A percentile compares a stretch with the other conserved stretches of the same genome.
These are phyloP conservation scores for Neomorphus geoffroyi DNA, from an alignment of 2,797 vertebrate genomes.

Conservation along the genomic window DNA sequence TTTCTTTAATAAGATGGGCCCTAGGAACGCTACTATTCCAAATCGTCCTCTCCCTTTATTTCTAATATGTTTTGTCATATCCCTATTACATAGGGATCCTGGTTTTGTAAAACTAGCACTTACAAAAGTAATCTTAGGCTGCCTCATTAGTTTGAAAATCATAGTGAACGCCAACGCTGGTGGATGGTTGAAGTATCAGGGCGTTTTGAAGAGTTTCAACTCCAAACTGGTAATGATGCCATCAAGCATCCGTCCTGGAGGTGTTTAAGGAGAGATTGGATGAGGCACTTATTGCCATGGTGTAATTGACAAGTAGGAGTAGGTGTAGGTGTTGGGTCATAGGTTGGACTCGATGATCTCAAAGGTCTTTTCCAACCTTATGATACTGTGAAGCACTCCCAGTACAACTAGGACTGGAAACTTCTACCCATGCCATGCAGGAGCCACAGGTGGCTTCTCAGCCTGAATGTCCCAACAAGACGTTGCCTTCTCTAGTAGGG, in stretches of 20 bases:
- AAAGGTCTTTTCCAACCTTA: too few relatives aligned
- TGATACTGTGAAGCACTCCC: too few relatives aligned
- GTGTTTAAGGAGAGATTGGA: too few relatives aligned
- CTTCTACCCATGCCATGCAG: not conserved
- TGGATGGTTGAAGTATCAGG: conserved; percentile 68
- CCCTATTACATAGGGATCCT: not conserved
- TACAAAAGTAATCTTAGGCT: not conserved
- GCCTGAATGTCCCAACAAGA: conserved; percentile 7
- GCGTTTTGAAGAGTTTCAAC: conserved; percentile 74
- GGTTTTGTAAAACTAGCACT: not conserved
- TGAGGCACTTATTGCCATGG: too few relatives aligned
- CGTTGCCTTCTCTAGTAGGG: not conserved
- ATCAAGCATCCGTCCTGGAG: too few relatives aligned
- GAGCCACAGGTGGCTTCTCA: not conserved
- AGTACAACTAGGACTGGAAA: not conserved
- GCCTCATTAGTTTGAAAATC: conserved; percentile 74
- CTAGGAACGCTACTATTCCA: not conserved
- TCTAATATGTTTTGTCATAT: not conserved
- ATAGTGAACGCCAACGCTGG: conserved; percentile 61
- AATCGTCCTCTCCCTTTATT: not conserved
- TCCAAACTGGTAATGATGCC: not conserved
- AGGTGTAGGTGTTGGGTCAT: too few relatives aligned
- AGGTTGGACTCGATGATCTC: too few relatives aligned
- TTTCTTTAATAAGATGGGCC: not conserved
- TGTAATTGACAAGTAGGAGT: too few relatives aligned